Percentiles rank a stretch among this genome's conserved stretches.
Conservation (phyloP, 2,888 invertebrate species). For the Hoplodrina blanda region DNA sequence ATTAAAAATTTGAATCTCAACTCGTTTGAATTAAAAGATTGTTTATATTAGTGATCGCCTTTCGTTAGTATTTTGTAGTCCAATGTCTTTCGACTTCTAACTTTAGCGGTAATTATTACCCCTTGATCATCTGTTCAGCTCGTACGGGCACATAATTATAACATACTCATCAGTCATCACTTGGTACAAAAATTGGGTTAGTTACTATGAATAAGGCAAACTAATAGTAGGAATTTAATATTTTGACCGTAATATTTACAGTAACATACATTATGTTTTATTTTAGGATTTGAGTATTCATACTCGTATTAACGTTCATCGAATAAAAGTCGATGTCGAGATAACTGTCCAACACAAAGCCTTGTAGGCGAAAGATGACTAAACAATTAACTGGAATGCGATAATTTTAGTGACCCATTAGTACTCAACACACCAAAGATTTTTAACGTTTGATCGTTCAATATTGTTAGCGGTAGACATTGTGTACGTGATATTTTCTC, state of each 20-base stretch:
- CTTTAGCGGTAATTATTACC: slow-evolving; percentile 1
- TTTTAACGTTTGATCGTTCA: slow-evolving; percentile 50
- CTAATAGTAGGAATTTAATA: slow-evolving; percentile 4
- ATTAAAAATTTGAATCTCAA: slow-evolving; percentile 6
- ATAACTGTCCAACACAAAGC: neutral
- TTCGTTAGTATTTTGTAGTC: neutral
- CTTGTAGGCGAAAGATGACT: neutral
- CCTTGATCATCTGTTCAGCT: slow-evolving; percentile 1
- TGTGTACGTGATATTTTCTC: slow-evolving; percentile 62
- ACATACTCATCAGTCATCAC: slow-evolving; percentile 6
- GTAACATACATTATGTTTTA: neutral
- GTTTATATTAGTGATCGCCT: slow-evolving; percentile 18
- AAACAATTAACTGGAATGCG: neutral
- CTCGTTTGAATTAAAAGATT: neutral
- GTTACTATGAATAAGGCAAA: slow-evolving; percentile 13
- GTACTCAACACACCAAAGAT: slow-evolving; percentile 66
- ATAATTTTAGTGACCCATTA: slow-evolving; percentile 39
- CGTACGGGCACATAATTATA: neutral
- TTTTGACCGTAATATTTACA: slow-evolving; percentile 14
- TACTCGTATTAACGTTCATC: neutral
- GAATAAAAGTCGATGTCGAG: neutral
- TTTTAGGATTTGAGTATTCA: neutral
- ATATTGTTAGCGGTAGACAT: slow-evolving; percentile 55
- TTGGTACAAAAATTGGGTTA: slow-evolving; percentile 25
- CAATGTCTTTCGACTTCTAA: slow-evolving; percentile 4